Evolutionary conservation across 2,888 invertebrate genomes (phyloP), one percentile per base, ranked within the genome.

Genomic region (Choristoneura rosaceana): DNA sequence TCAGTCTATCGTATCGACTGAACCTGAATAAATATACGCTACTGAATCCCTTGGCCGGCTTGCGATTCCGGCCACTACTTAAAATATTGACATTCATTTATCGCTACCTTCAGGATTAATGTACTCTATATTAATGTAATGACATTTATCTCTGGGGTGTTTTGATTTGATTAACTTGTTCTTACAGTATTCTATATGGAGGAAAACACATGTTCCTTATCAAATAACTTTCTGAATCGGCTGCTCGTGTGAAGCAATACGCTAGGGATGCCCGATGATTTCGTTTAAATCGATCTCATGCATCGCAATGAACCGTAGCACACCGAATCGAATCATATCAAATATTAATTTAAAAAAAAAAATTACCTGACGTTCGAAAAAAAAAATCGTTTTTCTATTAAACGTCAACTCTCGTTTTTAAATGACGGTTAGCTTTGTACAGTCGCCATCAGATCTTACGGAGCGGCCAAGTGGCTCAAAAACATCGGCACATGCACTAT

Each of bases 61-160:
- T 34, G 50, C 7, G 55, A 45, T 62, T 61, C 67, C 43, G 38
- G 10, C 45, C 47, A 52, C 62, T 67, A 68, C 62, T 5, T 67
- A 71, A 71, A 62, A 67, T 71, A 71, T 65, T 62, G 71, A 71
- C 67, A 71, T 45, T 62, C 34, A 67, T 61, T 61, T 59, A 59
- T 64, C 55, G 33, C 60, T 62, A 70, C 60, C 34, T 43, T 55
- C 59, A 66, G 52, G 50, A 59, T 12, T 61, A 66, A 61, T 55
- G 60, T 65, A 58, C 41, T 34, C 17, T 59, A 62, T 58, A 34
- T 55, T 55, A 47, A 55, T 62, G 67, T 55, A 47, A 55, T 55
- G 67, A 71, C 71, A 63, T 71, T 58, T 58, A 67, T 67, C 63
- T 67, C 15, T 25, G 43, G 62, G 45, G 55, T 38, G 7, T 61